Base-by-base conservation (phyloP, 2,797 vertebrate genomes). In the Alca torda region DNA sequence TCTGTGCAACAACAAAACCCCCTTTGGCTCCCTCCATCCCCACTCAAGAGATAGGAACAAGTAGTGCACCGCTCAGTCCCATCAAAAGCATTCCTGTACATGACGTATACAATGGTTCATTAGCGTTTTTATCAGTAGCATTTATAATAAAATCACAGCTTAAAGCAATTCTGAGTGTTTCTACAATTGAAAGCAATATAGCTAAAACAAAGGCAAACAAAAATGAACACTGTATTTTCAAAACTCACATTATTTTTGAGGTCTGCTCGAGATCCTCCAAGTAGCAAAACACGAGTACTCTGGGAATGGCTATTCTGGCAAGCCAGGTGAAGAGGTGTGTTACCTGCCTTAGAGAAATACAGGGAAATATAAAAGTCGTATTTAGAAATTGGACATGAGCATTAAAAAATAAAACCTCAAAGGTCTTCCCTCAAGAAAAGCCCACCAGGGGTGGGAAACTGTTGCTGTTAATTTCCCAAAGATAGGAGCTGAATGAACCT, bases 301-400 rank as follows among this genome's bases (percentile, higher is more conserved):
- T 99, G 99, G 88, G 98, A 97, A 73, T 99, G 99, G 95, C 99
- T 99, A 26, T 99, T 99, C 98, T 99, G 99, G 98, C 99, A 99
- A 18, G 99, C 99, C 91, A 99, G 98, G 96, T 99, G 99, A 87
- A 99, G 98, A 86, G 99, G 98, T 5, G 99, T 99, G 98, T 99
- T 99, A 92, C 99, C 99, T 72, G 99, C 99, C 99, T 99, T 97
- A 92, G 95, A 97, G 95, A 97, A 96, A 97, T 63, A 98, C 64
- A 94, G 64, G 88, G 74, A 89, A 95, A 96, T n/a, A 88, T 8
- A 93, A 88, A 94, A 87, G 59, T 74, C 37, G 0, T 59, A 3
- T n/a, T 97, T 96, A 97, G 93, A 82, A 69, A 91, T n/a, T 56
- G 37, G n/a, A 64, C 21, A 19, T 2, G 21, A 64, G 28, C 33